phyloP scores from a whole-genome alignment of 2,113 vertebrate genomes.

The Nesoenas mayeri region DNA sequence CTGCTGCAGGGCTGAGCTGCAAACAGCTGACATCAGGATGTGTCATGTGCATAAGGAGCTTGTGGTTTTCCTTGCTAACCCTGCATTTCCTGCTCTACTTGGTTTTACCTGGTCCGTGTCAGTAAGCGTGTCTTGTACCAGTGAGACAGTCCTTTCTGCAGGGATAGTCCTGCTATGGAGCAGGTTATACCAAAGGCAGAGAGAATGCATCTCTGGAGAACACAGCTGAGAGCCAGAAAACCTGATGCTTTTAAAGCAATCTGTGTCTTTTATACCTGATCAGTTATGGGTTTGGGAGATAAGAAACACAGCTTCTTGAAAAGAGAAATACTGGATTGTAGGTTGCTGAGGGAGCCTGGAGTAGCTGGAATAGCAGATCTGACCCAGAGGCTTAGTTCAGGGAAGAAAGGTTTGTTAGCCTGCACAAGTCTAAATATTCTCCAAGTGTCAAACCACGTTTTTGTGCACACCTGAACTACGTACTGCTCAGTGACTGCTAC shows the following conservation, averaged over 20 bases:
- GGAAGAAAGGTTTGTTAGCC: neutral
- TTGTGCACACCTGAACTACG: neutral
- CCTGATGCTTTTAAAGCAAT: neutral
- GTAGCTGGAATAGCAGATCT: neutral
- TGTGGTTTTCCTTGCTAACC: neutral
- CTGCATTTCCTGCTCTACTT: neutral
- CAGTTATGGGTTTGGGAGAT: neutral
- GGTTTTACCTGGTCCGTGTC: accelerated
- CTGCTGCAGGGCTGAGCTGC: neutral
- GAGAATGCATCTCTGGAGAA: neutral
- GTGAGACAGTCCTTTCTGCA: accelerated
- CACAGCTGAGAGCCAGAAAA: neutral
- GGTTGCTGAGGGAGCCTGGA: neutral
- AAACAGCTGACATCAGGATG: accelerated
- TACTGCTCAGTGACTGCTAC: neutral
- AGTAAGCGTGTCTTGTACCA: neutral
- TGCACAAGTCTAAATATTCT: neutral
- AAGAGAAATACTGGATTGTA: neutral
- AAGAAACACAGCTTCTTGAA: neutral
- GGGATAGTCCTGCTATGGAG: accelerated
- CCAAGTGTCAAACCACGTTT: neutral
- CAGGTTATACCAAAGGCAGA: neutral
- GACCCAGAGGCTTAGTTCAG: neutral
- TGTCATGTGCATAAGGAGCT: accelerated
- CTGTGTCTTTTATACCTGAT: neutral